These are phyloP conservation scores for Grammomys dolichurus DNA, from an alignment of 2,113 vertebrate genomes.

Conservation along the genomic window DNA sequence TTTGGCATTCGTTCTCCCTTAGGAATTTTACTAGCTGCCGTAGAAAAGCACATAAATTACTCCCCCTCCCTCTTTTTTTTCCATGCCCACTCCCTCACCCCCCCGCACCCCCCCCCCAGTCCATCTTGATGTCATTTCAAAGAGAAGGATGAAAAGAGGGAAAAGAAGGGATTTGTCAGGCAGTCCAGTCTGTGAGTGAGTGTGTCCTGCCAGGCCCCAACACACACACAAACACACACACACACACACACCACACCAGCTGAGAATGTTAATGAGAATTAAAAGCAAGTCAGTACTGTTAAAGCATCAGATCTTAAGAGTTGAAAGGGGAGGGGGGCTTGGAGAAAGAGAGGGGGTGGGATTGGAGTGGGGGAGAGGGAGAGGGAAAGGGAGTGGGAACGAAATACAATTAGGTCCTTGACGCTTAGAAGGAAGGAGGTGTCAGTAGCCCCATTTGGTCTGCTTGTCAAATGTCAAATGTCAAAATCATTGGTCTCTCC, in stretches of 20 bases:
- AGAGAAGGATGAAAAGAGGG: constrained; percentile 73
- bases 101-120: background rate
- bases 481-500: constrained; percentile 58
- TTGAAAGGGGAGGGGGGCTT: constrained; percentile 13
- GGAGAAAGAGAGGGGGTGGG: background rate
- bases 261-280: constrained; percentile 83
- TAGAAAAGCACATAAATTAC: constrained; percentile 85
- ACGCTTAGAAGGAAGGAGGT: constrained; percentile 46
- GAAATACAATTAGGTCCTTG: constrained; percentile 70
- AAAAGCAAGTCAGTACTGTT: constrained; percentile 75
- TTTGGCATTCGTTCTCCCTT: constrained; percentile 85
- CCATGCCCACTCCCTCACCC: constrained; percentile 57
- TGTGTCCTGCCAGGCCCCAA: constrained; percentile 68
- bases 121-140: constrained; percentile 82
- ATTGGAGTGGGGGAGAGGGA: background rate
- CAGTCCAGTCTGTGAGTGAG: constrained; percentile 71
- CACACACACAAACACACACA: background rate
- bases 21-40: constrained; percentile 87
- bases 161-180: constrained; percentile 75
- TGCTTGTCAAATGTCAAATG: constrained; percentile 71
- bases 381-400: background rate
- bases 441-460: constrained; percentile 68
- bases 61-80: constrained; percentile 77
- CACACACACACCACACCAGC: constrained; percentile 62
- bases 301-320: constrained; percentile 71